Evolutionary conservation across 92 coral and sea anemone genomes (phyloP).

Genomic region (Epizoanthus fatuus): DNA sequence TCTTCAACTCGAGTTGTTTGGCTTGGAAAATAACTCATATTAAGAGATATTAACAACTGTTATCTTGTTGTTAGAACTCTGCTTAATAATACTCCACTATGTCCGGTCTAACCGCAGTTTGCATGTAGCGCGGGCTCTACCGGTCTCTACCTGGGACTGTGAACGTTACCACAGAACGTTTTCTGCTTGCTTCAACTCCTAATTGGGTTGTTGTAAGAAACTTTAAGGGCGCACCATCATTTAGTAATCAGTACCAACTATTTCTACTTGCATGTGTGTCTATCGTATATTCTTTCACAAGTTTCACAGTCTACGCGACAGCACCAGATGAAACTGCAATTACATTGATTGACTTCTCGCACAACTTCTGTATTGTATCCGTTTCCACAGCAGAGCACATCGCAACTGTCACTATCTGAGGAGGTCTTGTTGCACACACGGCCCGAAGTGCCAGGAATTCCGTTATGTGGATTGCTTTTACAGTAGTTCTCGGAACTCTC

Average conservation of each 20-base stretch:
- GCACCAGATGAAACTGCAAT: conserved; percentile 91
- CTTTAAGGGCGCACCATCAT: too few species aligned
- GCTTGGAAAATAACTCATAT: too few species aligned
- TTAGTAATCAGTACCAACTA: background rate
- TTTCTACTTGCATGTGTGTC: conserved; percentile 83
- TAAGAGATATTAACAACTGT: too few species aligned
- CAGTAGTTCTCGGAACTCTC: conserved; percentile 91
- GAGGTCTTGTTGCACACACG: conserved; percentile 89
- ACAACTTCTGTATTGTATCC: conserved; percentile 92
- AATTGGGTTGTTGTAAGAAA: background rate
- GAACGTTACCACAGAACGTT: background rate
- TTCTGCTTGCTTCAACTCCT: background rate
- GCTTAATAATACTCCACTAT: too few species aligned
- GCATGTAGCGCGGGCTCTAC: too few species aligned
- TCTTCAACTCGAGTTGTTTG: too few species aligned
- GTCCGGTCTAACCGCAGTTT: too few species aligned
- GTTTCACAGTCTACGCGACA: conserved; percentile 86
- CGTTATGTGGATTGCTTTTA: conserved; percentile 67
- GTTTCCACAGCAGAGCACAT: conserved; percentile 87
- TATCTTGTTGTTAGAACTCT: too few species aligned
- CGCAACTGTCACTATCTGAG: conserved; percentile 79
- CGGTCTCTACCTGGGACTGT: too few species aligned
- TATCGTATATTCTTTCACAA: conserved; percentile 82
- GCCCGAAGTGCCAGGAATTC: conserved; percentile 90
- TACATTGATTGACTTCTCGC: conserved; percentile 81